A percentile compares a stretch with the other conserved stretches of the same genome.
Conservation (phyloP, 2,888 invertebrate genomes). For the Pachymerium ferrugineum region DNA sequence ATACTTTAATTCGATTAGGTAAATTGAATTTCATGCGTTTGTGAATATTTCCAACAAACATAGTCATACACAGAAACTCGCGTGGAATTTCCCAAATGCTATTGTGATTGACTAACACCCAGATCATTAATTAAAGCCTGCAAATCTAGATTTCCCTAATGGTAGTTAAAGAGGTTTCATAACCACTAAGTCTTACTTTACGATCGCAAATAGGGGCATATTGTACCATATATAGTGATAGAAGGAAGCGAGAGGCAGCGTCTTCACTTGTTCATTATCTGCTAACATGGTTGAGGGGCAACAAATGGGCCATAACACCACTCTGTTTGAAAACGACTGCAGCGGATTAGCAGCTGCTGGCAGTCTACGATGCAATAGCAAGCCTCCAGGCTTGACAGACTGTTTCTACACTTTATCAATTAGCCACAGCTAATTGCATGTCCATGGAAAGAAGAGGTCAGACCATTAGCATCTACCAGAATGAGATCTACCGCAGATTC, state of each 20-base stretch:
- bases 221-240: not conserved
- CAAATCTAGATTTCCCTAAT: too few species aligned
- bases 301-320: not conserved
- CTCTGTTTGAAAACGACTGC: constrained; percentile 10
- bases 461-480: constrained; percentile 19
- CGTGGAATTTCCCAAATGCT: too few species aligned
- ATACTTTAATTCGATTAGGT: too few species aligned
- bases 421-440: constrained; percentile 28
- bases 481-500: not conserved
- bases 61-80: too few species aligned
- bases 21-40: too few species aligned
- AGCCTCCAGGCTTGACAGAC: constrained; percentile 8
- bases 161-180: too few species aligned
- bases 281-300: not conserved
- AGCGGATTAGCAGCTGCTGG: constrained; percentile 28
- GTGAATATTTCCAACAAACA: too few species aligned
- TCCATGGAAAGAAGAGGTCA: constrained; percentile 27
- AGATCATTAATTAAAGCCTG: too few species aligned
- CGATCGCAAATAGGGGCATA: not conserved
- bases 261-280: constrained; percentile 18
- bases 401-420: constrained; percentile 30
- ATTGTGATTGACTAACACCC: too few species aligned
- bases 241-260: not conserved
- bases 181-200: not conserved
- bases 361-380: not conserved